phyloP scores from a whole-genome alignment of 2,113 vertebrate genomes.

The Corynorhinus townsendii region DNA sequence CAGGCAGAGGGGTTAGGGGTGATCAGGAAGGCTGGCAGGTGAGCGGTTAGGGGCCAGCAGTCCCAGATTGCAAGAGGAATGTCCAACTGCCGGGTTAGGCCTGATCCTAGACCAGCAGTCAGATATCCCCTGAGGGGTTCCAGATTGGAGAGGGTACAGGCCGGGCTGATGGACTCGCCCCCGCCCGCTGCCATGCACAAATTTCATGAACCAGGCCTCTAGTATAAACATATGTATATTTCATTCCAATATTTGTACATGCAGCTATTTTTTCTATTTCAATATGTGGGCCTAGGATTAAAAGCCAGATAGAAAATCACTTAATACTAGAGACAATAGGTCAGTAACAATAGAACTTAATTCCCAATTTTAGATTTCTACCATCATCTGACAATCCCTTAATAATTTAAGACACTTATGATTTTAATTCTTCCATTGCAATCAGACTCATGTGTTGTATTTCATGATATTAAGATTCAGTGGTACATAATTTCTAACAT shows the following conservation, averaged over 20 bases:
- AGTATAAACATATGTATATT: no score
- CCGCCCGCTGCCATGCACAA: no score
- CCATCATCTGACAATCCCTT: not conserved
- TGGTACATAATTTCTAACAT: conserved; percentile 24
- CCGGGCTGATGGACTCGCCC: no score
- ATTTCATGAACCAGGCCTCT: no score
- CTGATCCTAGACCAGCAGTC: no score
- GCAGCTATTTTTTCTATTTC: not conserved
- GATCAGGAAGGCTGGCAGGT: no score
- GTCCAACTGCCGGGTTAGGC: no score
- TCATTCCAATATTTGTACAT: not conserved
- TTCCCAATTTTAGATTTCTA: not conserved
- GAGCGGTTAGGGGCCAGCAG: no score
- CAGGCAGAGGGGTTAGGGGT: no score
- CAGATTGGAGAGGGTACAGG: no score
- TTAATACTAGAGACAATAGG: not conserved
- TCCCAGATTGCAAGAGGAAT: no score
- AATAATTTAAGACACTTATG: conserved; percentile 18
- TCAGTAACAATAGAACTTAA: not conserved
- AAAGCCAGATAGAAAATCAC: not conserved
- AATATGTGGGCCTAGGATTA: not conserved
- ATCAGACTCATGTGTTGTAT: not conserved
- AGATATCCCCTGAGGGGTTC: no score
- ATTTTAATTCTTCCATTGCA: not conserved
- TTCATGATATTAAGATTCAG: not conserved